Evolutionary conservation across 2,797 vertebrate genomes (phyloP), one percentile per base, ranked within the genome.

Genomic region (Microtus obscurus): DNA sequence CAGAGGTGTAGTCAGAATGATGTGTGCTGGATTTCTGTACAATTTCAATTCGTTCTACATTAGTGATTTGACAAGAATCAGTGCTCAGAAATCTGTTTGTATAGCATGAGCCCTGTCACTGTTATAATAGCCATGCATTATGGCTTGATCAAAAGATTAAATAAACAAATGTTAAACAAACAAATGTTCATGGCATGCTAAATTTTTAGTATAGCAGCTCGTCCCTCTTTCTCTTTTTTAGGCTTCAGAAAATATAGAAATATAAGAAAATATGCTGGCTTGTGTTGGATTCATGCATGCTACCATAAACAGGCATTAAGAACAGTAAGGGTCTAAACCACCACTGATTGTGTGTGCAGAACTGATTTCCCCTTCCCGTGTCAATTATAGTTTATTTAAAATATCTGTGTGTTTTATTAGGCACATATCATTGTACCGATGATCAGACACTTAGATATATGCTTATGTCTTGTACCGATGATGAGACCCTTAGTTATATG

Each of bases 201-300:
- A 81, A 48, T 87, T 73, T 89, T 94, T 93, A 90, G 17, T 61
- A 87, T 87, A 90, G 48, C 13, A 91, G 25, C 76, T 94, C 27
- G 65, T 37, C 34, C 16, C 76, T 86, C 13, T 73, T 8, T 59
- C 53, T 92, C 34, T 87, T 92, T 93, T 93, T 74, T 80, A 83
- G 80, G 34, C 11, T 90, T 82, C 56, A 76, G 65, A 59, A 87
- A 91, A 94, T 90, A 65, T 31, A 92, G 11, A 91, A 87, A 81
- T 80, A 96, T 63, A 74, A 48, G 61, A 63, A 69, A 6, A 91
- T 45, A 29, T 6, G 59, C 27, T 78, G 11, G 43, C 23, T 56
- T 79, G 25, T 93, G 29, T 77, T 83, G 67, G 31, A 91, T 91
- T 94, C 73, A 85, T 89, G 63, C 14, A 63, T 83, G 13, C 61